Evolutionary conservation across 2,113 vertebrate species (phyloP), one percentile per base, ranked within the genome.

Genomic region (Nanger granti): DNA sequence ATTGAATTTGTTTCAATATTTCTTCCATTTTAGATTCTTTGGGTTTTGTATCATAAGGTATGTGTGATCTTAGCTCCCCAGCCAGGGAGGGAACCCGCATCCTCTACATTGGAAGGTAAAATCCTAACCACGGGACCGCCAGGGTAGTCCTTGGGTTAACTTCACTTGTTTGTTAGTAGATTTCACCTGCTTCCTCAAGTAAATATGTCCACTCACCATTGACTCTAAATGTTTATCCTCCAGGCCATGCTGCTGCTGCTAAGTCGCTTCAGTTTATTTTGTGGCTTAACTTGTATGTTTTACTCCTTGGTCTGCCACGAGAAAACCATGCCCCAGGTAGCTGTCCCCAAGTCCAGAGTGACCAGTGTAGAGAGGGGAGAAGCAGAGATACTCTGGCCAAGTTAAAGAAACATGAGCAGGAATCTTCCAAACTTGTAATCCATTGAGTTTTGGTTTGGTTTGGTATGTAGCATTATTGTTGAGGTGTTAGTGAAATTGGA

Each of bases 171-270:
- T 64, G 3, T 79, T 86, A 41, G 20, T 13, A 73, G 22, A 89
- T 59, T 86, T 92, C 41, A 94, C 44, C 29, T 34, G 86, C 3
- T 69, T 86, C 29, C 79, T 69, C 80, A 24, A 79, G 60, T 47
- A 37, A 94, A 80, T 91, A 44, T 7, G 0, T 92, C 29, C 28
- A 44, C 41, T 66, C 9, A 76, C 17, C 5, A 83, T 47, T 55
- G 18, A 93, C 22, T 54, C 31, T 47, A 89, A 94, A 97, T 64
- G 17, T 55, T 93, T 94, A 80, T 89, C 66, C 13, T 80, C 64
- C 14, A 44, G 47, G 54, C 14, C 47, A 69, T 20, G 59, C 59
- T 60, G 59, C 26, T 60, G 59, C 59, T 60, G 59, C 59, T 60
- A 60, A 12, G 11, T 28, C 59, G 0, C 59, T 60, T 60, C 59